These are phyloP conservation scores for Aeoliscus strigatus DNA, from an alignment of 2,797 vertebrate genomes.

Conservation along the genomic window DNA sequence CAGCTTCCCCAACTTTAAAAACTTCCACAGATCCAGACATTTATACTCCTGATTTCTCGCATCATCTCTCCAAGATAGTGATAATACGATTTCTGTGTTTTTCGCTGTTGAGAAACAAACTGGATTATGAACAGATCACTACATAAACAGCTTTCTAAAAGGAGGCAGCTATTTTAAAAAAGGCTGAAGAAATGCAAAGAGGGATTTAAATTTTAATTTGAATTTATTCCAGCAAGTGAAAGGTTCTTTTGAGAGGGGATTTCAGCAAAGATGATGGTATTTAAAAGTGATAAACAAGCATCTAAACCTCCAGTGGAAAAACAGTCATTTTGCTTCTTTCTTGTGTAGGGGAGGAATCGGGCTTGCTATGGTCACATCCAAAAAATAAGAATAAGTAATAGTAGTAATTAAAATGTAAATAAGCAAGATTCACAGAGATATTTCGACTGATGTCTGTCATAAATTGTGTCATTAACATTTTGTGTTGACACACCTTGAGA, in stretches of 20 bases:
- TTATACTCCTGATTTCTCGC: constrained; percentile 82
- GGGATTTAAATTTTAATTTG: constrained; percentile 90
- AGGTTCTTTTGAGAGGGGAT: constrained; percentile 88
- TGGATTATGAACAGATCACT: constrained; percentile 89
- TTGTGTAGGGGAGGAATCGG: constrained; percentile 74
- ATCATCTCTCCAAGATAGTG: constrained; percentile 85
- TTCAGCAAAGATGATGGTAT: constrained; percentile 86
- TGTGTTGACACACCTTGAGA: constrained; percentile 63
- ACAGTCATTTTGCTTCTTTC: constrained; percentile 77
- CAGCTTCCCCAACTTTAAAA: constrained; percentile 78
- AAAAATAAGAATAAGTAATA: constrained; percentile 76
- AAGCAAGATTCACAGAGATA: constrained; percentile 65
- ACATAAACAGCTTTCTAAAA: constrained; percentile 90
- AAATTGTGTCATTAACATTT: constrained; percentile 67
- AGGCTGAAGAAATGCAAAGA: constrained; percentile 88
- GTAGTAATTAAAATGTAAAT: constrained; percentile 79
- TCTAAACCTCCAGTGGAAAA: constrained; percentile 83
- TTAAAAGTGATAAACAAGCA: constrained; percentile 89
- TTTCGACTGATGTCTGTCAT: constrained; percentile 63
- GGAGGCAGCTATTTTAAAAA: constrained; percentile 88
- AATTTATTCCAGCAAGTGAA: constrained; percentile 90
- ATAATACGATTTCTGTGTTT: constrained; percentile 86
- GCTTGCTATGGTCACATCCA: constrained; percentile 75
- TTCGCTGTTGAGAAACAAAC: constrained; percentile 88
- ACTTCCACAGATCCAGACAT: constrained; percentile 79